Percentiles rank a stretch among this genome's conserved stretches.
These are phyloP conservation scores for Cacoxenus indagator DNA, from an alignment of 2,888 invertebrate species.

Conservation along the genomic window DNA sequence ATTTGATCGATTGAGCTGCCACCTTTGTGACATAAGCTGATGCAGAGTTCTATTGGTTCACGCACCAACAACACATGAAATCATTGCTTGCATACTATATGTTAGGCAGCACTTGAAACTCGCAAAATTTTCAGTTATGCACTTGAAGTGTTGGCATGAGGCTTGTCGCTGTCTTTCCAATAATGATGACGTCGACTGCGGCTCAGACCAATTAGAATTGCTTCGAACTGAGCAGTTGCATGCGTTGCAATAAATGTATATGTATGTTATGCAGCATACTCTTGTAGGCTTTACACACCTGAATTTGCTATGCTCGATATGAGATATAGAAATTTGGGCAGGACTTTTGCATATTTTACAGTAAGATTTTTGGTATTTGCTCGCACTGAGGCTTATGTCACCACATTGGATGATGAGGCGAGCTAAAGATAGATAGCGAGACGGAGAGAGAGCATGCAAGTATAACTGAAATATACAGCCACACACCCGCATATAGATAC, in stretches of 20 bases:
- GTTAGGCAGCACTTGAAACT: neutral
- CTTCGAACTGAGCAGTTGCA: neutral
- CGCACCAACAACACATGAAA: neutral
- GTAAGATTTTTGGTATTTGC: slow-evolving; percentile 16
- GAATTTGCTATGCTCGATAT: neutral
- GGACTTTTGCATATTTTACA: neutral
- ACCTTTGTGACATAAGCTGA: neutral
- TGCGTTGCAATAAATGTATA: neutral
- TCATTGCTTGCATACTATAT: neutral
- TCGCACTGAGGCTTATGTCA: slow-evolving; percentile 13
- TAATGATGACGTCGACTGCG: neutral
- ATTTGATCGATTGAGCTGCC: no score
- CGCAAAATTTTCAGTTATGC: neutral
- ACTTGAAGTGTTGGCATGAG: neutral
- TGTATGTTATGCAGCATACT: neutral
- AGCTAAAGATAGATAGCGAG: neutral
- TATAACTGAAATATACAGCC: neutral
- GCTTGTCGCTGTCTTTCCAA: neutral
- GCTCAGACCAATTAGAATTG: neutral
- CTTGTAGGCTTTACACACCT: neutral
- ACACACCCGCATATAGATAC: slow-evolving; percentile 2
- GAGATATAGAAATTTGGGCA: neutral
- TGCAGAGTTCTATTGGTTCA: neutral
- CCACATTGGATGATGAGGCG: neutral
- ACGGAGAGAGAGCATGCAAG: neutral